Percentiles rank a stretch among this genome's conserved stretches.
These are phyloP conservation scores for Macrotus californicus DNA, from an alignment of 2,113 vertebrate species.

Conservation along the genomic window DNA sequence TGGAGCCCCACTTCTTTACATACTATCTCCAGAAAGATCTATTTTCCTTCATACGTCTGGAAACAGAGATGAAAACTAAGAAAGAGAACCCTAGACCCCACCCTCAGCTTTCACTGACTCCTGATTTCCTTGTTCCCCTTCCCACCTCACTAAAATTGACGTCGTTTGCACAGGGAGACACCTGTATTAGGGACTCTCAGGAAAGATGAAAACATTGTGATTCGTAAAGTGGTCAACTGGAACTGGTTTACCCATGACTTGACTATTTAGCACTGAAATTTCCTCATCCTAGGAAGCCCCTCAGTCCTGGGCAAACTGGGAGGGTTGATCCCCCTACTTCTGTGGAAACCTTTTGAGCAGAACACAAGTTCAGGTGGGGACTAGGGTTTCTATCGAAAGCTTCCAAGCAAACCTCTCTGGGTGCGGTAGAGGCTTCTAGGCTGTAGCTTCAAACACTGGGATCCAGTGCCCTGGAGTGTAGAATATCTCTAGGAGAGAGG, in stretches of 20 bases:
- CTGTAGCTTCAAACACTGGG: background rate
- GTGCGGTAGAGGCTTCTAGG: background rate
- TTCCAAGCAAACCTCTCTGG: background rate
- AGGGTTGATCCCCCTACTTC: background rate
- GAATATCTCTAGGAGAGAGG: no score
- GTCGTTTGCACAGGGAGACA: background rate
- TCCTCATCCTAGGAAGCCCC: background rate
- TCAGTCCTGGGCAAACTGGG: background rate
- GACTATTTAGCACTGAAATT: background rate
- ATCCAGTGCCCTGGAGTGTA: background rate
- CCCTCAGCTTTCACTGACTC: background rate
- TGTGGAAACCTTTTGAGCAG: background rate
- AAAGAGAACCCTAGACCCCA: background rate
- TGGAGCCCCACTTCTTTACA: background rate
- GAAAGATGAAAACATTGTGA: background rate
- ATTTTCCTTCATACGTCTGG: background rate
- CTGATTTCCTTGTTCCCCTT: background rate
- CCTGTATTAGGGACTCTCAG: background rate
- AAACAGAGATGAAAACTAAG: background rate
- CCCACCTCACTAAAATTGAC: background rate
- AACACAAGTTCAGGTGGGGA: background rate
- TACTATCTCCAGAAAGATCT: background rate
- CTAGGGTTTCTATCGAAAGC: background rate
- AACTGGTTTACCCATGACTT: background rate
- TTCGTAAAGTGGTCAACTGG: background rate